phyloP scores from a whole-genome alignment of 2,797 vertebrate genomes.

The Rhinogobio ventralis region DNA sequence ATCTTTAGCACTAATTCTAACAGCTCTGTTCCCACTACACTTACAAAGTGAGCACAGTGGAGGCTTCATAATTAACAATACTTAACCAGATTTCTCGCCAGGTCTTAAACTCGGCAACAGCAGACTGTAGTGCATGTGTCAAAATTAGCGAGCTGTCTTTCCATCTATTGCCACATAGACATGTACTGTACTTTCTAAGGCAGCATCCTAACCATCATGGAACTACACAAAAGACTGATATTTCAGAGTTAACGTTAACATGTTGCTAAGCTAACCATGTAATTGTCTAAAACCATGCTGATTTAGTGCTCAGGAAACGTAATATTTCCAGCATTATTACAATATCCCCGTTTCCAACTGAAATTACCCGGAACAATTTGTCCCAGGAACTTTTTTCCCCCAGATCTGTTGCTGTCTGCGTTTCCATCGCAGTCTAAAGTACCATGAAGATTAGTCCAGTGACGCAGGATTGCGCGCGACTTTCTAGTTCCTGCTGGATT shows the following conservation, averaged over 20 bases:
- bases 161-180: neutral
- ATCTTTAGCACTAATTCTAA: neutral
- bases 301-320: too few relatives aligned
- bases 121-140: neutral
- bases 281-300: too few relatives aligned
- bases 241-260: too few relatives aligned
- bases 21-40: neutral
- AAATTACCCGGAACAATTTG: too few relatives aligned
- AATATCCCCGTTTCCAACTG: too few relatives aligned
- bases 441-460: too few relatives aligned
- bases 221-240: neutral
- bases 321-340: neutral
- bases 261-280: too few relatives aligned
- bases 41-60: neutral
- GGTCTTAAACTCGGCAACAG: constrained; percentile 1
- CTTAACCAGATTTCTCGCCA: constrained; percentile 2
- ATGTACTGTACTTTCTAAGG: neutral
- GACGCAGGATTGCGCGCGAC: too few relatives aligned
- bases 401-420: too few relatives aligned
- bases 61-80: constrained; percentile 13
- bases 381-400: too few relatives aligned
- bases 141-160: neutral
- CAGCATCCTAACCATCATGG: neutral
- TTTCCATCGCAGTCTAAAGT: too few relatives aligned
- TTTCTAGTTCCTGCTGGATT: too few relatives aligned